Evolutionary conservation across 2,113 vertebrate genomes (phyloP).

Genomic region (Cyphomyrus discorhynchus): DNA sequence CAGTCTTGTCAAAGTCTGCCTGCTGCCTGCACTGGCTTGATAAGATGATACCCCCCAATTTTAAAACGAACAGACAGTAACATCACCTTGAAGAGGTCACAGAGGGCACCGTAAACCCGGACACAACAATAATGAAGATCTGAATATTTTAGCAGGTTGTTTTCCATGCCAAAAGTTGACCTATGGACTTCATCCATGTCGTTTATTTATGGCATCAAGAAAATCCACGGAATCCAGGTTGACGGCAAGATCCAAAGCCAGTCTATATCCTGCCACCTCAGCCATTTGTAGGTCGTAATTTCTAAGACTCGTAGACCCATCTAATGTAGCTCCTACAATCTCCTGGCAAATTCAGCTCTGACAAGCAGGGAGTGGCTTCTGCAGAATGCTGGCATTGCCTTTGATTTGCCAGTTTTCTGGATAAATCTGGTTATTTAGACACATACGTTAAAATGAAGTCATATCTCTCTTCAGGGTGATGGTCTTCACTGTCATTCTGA

Average conservation of each 20-base stretch:
- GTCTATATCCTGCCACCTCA: conserved; percentile 13
- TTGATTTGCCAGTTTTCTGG: background rate
- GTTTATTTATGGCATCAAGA: background rate
- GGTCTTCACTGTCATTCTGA: background rate
- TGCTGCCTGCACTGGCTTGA: conserved; percentile 7
- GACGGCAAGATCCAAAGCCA: conserved; percentile 20
- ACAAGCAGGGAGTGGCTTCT: background rate
- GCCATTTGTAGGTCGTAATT: conserved; percentile 25
- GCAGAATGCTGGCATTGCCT: background rate
- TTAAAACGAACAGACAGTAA: background rate
- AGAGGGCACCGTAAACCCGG: background rate
- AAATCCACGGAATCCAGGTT: background rate
- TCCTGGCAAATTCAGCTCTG: background rate
- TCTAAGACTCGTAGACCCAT: conserved; percentile 18
- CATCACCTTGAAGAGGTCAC: background rate
- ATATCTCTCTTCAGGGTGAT: background rate
- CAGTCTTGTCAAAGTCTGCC: background rate
- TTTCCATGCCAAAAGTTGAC: background rate
- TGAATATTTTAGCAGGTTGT: background rate
- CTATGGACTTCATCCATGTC: background rate
- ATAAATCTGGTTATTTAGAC: too few relatives aligned
- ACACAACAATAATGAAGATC: background rate
- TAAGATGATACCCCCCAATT: background rate
- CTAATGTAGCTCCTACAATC: background rate
- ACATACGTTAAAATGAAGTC: background rate